Evolutionary conservation across 2,797 vertebrate species (phyloP), one percentile per base, ranked within the genome.

Genomic region (Streptopelia turtur): DNA sequence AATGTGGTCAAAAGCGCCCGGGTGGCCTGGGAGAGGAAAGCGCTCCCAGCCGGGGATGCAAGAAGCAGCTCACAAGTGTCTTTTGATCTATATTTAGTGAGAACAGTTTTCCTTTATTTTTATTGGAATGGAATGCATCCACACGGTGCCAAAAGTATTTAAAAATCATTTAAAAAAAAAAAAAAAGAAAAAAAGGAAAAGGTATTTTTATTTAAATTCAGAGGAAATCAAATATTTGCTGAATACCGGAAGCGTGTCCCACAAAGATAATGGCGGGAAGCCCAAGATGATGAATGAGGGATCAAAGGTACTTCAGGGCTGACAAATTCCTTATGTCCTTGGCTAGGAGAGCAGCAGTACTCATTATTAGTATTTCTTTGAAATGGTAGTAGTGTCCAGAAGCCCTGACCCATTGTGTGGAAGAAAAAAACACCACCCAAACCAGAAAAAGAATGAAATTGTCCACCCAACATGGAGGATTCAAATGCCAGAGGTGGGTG

Each of bases 161-260:
- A 69, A 79, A 91, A 90, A 79, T 90, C 14, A 37, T 70, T 59
- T 3, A 3, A 33, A 39, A 52, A 39, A 53, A 56, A 55, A 15
- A 72, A 11, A 76, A 57, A n/a, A n/a, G n/a, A 24, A 31, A 41
- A 5, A 27, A 4, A 52, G 86, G 25, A 21, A 74, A 80, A 63
- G 20, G 61, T 27, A 66, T 96, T 97, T 94, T 96, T 41, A 96
- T 96, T 93, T 90, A 74, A 75, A 95, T 94, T 87, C 77, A 82
- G 94, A 97, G 95, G 97, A 98, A 97, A 97, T 96, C 76, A 96
- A 96, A 91, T 94, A 94, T 92, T 90, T 97, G 96, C 91, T 64
- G 83, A 37, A 50, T n/a, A 49, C 91, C 93, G 97, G 96, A 98
- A 98, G 95, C 56, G 15, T 96, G 94, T 71, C 94, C 91, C 68